These are phyloP conservation scores for Adoxophyes honmai DNA, from an alignment of 1,140 invertebrate species.

Conservation along the genomic window DNA sequence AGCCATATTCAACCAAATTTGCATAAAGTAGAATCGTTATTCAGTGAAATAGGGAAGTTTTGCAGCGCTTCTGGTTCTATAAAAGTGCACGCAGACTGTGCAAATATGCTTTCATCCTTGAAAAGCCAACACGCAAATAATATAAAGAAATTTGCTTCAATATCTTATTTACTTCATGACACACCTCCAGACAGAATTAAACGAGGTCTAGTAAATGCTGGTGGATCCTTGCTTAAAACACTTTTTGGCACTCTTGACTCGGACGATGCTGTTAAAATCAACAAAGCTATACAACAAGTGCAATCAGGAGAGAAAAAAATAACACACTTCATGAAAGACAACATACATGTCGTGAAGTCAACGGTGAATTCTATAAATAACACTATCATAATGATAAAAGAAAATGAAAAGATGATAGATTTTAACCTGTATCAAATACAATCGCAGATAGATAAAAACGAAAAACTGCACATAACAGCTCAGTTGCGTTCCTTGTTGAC, in stretches of 20 bases:
- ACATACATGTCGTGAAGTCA: slow-evolving; percentile 25
- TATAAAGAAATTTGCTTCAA: slow-evolving; percentile 19
- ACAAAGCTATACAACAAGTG: slow-evolving; percentile 20
- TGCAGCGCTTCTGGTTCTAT: background rate
- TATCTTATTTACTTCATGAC: slow-evolving; percentile 17
- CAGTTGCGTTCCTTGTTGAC: slow-evolving; percentile 3
- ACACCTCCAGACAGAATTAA: slow-evolving; percentile 9
- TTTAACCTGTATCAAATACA: slow-evolving; percentile 7
- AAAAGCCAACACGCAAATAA: background rate
- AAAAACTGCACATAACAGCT: slow-evolving; percentile 15
- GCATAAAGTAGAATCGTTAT: background rate
- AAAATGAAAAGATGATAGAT: slow-evolving; percentile 19
- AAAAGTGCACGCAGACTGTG: background rate
- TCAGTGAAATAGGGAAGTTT: background rate
- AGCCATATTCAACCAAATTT: slow-evolving; percentile 7
- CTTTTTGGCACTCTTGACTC: slow-evolving; percentile 24
- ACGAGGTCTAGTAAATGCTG: slow-evolving; percentile 20
- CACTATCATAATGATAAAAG: slow-evolving; percentile 22
- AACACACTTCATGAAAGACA: slow-evolving; percentile 21
- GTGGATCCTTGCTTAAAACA: slow-evolving; percentile 22
- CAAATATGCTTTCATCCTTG: background rate
- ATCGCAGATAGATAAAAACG: background rate
- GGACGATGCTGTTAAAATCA: slow-evolving; percentile 23
- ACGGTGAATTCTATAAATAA: slow-evolving; percentile 24
- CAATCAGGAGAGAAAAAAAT: slow-evolving; percentile 25